Percentiles rank a stretch among this genome's conserved stretches.
Conservation (phyloP, 1,140 invertebrate species). For the Drosophila baimaii region DNA sequence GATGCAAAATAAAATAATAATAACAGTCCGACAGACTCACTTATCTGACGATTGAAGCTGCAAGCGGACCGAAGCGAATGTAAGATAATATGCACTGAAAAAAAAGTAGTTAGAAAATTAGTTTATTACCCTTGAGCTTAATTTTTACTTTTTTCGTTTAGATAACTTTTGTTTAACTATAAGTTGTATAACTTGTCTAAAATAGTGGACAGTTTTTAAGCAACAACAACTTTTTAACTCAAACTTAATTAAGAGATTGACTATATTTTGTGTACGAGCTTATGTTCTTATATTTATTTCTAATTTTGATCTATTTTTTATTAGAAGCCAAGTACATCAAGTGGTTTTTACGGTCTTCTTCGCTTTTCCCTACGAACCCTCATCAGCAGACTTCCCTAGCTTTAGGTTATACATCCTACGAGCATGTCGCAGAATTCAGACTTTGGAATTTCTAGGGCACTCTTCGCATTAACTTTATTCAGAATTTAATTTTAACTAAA, state of each 20-base stretch:
- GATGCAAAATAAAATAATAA: conserved; percentile 61
- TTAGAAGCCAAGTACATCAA: not conserved
- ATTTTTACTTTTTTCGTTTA: no score
- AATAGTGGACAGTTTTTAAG: not conserved
- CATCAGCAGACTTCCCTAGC: not conserved
- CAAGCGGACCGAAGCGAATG: conserved; percentile 8
- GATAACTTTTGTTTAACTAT: no score
- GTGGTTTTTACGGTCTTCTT: not conserved
- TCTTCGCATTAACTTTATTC: not conserved
- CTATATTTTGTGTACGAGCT: no score
- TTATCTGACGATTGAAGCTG: conserved; percentile 55
- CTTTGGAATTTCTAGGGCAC: not conserved
- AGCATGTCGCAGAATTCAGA: no score
- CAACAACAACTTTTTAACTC: no score
- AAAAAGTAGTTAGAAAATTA: not conserved
- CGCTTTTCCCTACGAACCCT: not conserved
- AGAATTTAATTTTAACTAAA: not conserved
- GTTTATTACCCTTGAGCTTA: not conserved
- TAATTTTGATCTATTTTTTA: no score
- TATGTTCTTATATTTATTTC: no score
- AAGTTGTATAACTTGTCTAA: no score
- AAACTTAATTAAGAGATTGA: not conserved
- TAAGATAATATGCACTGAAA: conserved; percentile 26
- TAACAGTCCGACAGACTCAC: conserved; percentile 35
- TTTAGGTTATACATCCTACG: no score